Evolutionary conservation across 2,113 vertebrate genomes (phyloP).

Genomic region (Callopanchax toddi): DNA sequence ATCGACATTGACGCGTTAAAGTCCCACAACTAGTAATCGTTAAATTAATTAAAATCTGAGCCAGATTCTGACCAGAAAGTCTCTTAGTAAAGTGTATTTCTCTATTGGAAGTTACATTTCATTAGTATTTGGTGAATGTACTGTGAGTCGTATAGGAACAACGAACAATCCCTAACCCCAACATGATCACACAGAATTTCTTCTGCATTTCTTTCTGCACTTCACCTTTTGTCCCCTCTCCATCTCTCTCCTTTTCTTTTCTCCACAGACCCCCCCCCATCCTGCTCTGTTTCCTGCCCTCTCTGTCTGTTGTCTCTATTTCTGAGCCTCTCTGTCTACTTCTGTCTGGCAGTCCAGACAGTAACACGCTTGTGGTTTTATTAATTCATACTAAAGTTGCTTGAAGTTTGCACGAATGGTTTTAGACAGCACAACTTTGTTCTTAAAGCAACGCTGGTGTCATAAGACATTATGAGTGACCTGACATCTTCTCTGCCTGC

Average conservation of each 20-base stretch:
- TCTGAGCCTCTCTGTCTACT: constrained; percentile 7
- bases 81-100: no score
- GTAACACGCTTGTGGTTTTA: constrained; percentile 53
- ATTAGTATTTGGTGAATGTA: no score
- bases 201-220: background rate
- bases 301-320: background rate
- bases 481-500: constrained; percentile 6
- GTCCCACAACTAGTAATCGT: no score
- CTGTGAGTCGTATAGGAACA: no score
- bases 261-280: background rate
- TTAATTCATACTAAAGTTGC: constrained; percentile 67
- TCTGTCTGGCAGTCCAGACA: constrained; percentile 52
- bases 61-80: no score
- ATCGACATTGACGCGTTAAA: no score
- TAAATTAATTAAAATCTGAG: no score
- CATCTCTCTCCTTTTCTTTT: background rate
- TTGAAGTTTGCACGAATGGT: constrained; percentile 40
- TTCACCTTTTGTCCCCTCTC: background rate
- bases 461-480: constrained; percentile 52
- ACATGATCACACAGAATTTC: background rate
- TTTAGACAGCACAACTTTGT: constrained; percentile 47
- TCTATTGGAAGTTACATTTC: no score
- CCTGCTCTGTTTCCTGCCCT: constrained; percentile 3
- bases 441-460: constrained; percentile 52
- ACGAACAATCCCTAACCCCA: no score